Percentiles rank a stretch among this genome's conserved stretches.
Conservation (phyloP, 2,888 invertebrate species). For the Hedychridium roseum region DNA sequence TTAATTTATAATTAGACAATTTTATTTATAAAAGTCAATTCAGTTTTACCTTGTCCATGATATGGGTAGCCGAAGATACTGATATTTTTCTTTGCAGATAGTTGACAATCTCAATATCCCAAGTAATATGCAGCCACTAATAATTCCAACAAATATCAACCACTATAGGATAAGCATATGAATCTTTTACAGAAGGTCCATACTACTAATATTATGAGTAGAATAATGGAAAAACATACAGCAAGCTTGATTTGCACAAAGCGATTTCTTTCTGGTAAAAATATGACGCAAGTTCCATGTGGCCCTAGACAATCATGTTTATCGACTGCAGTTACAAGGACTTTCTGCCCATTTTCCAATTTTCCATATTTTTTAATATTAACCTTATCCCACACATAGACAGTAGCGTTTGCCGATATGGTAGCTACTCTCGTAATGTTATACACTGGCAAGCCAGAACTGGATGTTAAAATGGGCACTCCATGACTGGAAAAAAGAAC, state of each 20-base stretch:
- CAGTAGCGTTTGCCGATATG: conserved; percentile 24
- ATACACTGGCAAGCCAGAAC: conserved; percentile 46
- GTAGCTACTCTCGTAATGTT: conserved; percentile 46
- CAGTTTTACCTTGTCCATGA: conserved; percentile 10
- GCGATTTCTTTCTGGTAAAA: conserved; percentile 6
- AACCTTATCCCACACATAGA: conserved; percentile 37
- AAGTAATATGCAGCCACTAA: neutral
- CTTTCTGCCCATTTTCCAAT: conserved; percentile 33
- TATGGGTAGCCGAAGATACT: neutral
- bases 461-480: conserved; percentile 46
- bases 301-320: conserved; percentile 40
- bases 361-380: conserved; percentile 13
- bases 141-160: neutral
- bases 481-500: conserved; percentile 43
- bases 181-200: conserved; percentile 2
- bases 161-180: neutral
- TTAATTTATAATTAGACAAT: neutral
- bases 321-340: conserved; percentile 45
- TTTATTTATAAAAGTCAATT: neutral
- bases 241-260: conserved; percentile 5
- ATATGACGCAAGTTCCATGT: conserved; percentile 31
- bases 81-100: neutral
- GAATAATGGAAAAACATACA: conserved; percentile 12
- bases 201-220: conserved; percentile 16
- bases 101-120: neutral